Conservation (phyloP, 2,113 vertebrate genomes). For the Eudyptes chrysolophus region DNA sequence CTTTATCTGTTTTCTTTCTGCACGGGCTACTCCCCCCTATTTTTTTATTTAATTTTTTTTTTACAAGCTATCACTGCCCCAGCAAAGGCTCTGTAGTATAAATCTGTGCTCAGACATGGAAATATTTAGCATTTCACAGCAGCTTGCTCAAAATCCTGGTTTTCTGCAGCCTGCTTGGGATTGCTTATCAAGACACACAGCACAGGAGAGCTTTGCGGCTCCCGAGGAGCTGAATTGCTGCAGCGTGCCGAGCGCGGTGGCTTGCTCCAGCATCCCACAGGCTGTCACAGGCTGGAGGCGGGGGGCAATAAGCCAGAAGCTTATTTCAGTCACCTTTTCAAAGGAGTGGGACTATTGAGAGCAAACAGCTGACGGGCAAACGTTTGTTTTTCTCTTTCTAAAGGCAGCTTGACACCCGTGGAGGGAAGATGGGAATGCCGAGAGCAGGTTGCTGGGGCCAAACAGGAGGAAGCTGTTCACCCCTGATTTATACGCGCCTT, state of each 20-base stretch:
- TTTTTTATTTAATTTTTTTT: not conserved
- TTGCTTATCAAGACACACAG: not conserved
- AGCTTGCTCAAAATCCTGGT: not conserved
- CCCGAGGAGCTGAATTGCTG: not conserved
- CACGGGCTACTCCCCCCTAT: accelerated
- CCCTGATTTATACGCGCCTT: not conserved
- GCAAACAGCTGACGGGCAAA: not conserved
- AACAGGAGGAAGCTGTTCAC: not conserved
- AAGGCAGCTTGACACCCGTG: not conserved
- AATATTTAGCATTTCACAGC: not conserved
- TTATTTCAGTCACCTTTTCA: not conserved
- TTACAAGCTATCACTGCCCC: not conserved
- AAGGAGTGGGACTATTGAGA: not conserved
- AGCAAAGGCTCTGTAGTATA: not conserved
- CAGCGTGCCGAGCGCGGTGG: accelerated
- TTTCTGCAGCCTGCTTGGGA: not conserved
- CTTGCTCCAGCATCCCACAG: not conserved
- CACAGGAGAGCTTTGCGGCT: not conserved
- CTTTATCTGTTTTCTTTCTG: slow-evolving; percentile 8
- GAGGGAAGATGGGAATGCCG: not conserved
- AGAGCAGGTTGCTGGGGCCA: slow-evolving; percentile 36
- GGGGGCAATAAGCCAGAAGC: not conserved
- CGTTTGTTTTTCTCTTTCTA: not conserved
- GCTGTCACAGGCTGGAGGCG: not conserved
- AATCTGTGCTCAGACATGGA: not conserved